Evolutionary conservation across 64 coral and sea anemone genomes (phyloP), one percentile per base, ranked within the genome.

Genomic region (Cladopsammia gracilis): DNA sequence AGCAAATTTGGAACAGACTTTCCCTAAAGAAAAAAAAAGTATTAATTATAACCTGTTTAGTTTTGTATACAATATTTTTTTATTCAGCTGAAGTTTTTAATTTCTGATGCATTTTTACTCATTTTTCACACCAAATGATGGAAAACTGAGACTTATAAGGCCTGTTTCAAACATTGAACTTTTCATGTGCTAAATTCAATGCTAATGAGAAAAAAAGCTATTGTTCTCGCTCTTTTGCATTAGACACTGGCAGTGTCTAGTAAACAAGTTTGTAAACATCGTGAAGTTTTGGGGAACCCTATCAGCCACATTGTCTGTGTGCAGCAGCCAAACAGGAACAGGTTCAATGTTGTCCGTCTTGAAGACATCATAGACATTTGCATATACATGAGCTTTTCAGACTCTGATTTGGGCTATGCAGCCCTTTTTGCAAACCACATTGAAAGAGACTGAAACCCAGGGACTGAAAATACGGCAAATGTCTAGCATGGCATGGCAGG

Each of bases 391-490:
- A 61, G 76, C 25, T 89, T 89, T 89, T 48, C 75, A 89, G 86
- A 89, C 53, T 62, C 22, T 76, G 71, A 76, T 72, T 56, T 76
- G 25, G 67, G 86, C 25, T 89, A 89, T 76, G 71, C 86, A 62
- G 86, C 86, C n/a, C 86, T 47, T 76, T 89, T 89, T 62, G 22
- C 86, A 75, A 89, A 76, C 70, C 86, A 89, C 73, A 75, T 76
- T 76, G 70, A 89, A 59, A 89, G 62, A 62, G 86, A 89, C 86
- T 89, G 71, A 89, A 76, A 61, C n/a, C n/a, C n/a, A n/a, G n/a
- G n/a, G n/a, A n/a, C n/a, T n/a, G n/a, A n/a, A n/a, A n/a, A n/a
- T n/a, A n/a, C n/a, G n/a, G n/a, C n/a, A n/a, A n/a, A n/a, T n/a
- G n/a, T n/a, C n/a, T n/a, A n/a, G n/a, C n/a, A 70, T 53, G 51